Evolutionary conservation across 2,113 vertebrate genomes (phyloP), one percentile per base, ranked within the genome.

Genomic region (Verasper variegatus): DNA sequence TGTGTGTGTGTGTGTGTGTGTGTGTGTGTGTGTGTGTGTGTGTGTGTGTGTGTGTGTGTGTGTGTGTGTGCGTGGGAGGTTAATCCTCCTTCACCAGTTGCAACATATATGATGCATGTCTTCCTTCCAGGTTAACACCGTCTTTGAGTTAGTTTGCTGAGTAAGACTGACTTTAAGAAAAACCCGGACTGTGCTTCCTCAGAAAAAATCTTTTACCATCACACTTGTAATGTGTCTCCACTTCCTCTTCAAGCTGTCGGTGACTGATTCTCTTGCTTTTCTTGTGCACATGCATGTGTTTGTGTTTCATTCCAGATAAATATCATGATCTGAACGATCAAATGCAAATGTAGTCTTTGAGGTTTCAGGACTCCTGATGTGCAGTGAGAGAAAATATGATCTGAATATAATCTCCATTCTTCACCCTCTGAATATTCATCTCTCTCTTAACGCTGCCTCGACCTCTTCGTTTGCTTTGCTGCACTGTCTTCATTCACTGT

Each of bases 401-500:
- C 5, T 24, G 56, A 4, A 51, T 14, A 51, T 11, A 6, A 35
- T 42, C 42, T 51, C 52, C 31, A 26, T 55, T 14, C 21, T 31
- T 5, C 20, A 23, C 20, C 21, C 15, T 27, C 49, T 76, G 4
- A 27, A 12, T 20, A 9, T 69, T 11, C 27, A 24, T 52, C 18
- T 21, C 3, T 24, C 31, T 68, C 9, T 42, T 26, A 2, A 17
- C 26, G 40, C 20, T 14, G 10, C 23, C 24, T 18, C 37, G 59
- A 71, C 60, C 40, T 80, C 51, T 37, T 20, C 3, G 0, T 68
- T 62, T 45, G 27, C 26, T 76, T 47, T 18, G 57, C 65, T 69
- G 63, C 62, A 3, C 24, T 35, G 71, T 56, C 18, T 82, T 74
- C 73, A 88, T 86, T 90, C 86, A 88, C 62, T 6, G 10, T 14